Evolutionary conservation across 2,888 invertebrate species (phyloP), one percentile per base, ranked within the genome.

Genomic region (Temnothorax ravouxi): DNA sequence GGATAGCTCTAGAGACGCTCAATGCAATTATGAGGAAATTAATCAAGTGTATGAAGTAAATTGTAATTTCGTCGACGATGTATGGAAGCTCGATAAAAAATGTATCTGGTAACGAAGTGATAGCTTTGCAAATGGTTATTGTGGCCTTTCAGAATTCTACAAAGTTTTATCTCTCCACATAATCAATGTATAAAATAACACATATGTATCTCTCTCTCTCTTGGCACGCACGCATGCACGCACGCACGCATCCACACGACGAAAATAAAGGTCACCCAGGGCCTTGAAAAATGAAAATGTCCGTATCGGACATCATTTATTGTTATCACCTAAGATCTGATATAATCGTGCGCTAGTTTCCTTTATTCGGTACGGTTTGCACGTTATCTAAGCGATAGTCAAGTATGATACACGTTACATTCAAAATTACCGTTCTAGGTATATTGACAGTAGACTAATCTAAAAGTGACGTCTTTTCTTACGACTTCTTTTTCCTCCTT

Each of bases 341-440:
- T 93, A 94, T 93, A 93, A 93, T 93, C 92, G 91, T 93, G 93
- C 89, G 92, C 93, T 93, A 93, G 88, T 91, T 90, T 90, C 89
- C 88, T 87, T 91, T 89, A 93, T 91, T 91, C 91, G 88, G 88
- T 90, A 90, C 88, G 88, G 83, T 86, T 67, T 89, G 72, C 79
- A 87, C 87, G 92, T 91, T 92, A 92, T 87, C 92, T 93, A 93
- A 91, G 92, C 92, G 89, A 92, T 93, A 93, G 92, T 93, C 93
- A 93, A 88, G 59, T 94, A 94, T 93, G 86, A 92, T 94, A 94
- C 94, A 94, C 90, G 91, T 93, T 89, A 93, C 93, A 93, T 91
- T 93, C 90, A 92, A 91, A 93, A 90, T 89, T 91, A 90, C 89
- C 86, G 81, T 90, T 86, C 90, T 90, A 90, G 79, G 86, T 90